Evolutionary conservation across 2,797 vertebrate species (phyloP).

Genomic region (Intellagama lesueurii): DNA sequence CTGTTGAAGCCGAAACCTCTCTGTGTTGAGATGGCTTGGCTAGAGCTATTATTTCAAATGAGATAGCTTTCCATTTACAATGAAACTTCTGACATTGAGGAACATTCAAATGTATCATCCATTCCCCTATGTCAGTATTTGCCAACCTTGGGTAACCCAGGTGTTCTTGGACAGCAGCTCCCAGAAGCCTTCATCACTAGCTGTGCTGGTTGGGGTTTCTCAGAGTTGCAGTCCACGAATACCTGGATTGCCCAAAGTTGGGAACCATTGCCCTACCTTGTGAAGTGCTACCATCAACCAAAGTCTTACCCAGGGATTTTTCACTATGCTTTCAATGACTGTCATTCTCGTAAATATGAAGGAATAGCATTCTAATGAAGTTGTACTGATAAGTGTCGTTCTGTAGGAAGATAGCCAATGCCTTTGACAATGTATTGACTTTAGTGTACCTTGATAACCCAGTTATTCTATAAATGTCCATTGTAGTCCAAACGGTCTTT

Average conservation of each 20-base stretch:
- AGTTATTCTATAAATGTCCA: background rate
- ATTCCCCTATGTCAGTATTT: too few relatives aligned
- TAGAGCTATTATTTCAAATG: background rate
- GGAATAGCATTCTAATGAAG: background rate
- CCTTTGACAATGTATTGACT: background rate
- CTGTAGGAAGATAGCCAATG: background rate
- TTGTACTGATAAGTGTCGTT: background rate
- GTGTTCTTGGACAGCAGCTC: too few relatives aligned
- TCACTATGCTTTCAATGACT: background rate
- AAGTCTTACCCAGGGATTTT: background rate
- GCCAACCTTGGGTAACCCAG: too few relatives aligned
- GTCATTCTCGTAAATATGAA: background rate
- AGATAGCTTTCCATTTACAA: background rate
- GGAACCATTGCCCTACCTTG: background rate
- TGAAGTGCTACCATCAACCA: background rate
- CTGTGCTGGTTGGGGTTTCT: too few relatives aligned
- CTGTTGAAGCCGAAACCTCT: background rate
- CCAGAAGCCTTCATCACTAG: too few relatives aligned
- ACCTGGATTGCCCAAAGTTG: too few relatives aligned
- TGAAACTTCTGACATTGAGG: background rate
- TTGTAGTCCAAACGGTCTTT: slow-evolving; percentile 3
- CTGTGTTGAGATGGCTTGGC: background rate
- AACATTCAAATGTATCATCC: background rate
- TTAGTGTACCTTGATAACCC: background rate
- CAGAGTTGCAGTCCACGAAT: too few relatives aligned